Conservation (phyloP, 92 coral and sea anemone species). For the Paragorgia papillata region DNA sequence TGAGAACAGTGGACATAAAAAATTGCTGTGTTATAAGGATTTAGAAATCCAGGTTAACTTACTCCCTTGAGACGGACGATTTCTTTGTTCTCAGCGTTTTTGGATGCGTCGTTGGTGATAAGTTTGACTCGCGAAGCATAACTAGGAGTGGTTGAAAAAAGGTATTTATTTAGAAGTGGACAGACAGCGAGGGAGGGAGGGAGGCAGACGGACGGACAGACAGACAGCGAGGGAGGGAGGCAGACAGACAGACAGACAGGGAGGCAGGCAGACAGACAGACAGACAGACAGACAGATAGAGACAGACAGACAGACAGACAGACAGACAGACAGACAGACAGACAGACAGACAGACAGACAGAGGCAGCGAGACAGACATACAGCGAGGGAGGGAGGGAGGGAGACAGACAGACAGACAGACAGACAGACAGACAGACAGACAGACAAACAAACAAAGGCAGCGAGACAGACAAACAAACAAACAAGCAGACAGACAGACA, state of each 20-base stretch:
- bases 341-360: not conserved
- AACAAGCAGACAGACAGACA: not conserved
- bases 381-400: too few species aligned
- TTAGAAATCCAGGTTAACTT: conserved; percentile 43
- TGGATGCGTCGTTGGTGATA: conserved; percentile 96
- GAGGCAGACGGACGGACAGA: too few species aligned
- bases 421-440: not conserved
- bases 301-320: too few species aligned
- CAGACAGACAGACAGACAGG: too few species aligned
- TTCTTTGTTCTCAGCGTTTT: conserved; percentile 93
- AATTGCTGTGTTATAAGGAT: not conserved
- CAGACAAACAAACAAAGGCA: not conserved
- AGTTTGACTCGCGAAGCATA: conserved; percentile 98
- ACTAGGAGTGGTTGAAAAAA: conserved; percentile 41
- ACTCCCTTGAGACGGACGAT: conserved; percentile 92
- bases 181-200: not conserved
- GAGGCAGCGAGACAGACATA: not conserved
- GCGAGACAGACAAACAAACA: not conserved
- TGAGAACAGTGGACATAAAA: not conserved
- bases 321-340: too few species aligned
- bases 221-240: too few species aligned
- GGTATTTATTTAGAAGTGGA: not conserved
- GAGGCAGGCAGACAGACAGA: too few species aligned
- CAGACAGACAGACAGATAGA: too few species aligned
- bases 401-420: not conserved